Conservation (phyloP, 2,797 vertebrate genomes). For the Petrocephalus schoutedeni region DNA sequence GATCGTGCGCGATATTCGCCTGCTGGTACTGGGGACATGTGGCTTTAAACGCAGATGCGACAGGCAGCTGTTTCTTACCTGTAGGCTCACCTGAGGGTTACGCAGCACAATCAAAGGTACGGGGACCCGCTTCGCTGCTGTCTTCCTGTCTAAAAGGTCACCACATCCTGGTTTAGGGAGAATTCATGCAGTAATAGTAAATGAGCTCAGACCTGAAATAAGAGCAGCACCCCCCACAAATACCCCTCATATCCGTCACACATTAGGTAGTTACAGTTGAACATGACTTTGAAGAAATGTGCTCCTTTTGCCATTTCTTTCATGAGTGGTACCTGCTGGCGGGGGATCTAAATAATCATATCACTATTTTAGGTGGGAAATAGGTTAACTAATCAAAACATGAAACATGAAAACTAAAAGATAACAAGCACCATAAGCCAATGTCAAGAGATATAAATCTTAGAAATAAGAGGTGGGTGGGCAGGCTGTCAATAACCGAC, state of each 20-base stretch:
- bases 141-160: not conserved
- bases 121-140: not conserved
- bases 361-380: not conserved
- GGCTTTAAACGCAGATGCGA: not conserved
- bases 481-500: not conserved
- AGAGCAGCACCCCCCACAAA: not conserved
- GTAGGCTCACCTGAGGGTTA: not conserved
- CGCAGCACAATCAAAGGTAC: not conserved
- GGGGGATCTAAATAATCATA: not conserved
- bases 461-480: not conserved
- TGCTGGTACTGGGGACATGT: not conserved
- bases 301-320: not conserved
- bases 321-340: not conserved
- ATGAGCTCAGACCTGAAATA: not conserved
- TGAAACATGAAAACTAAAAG: not conserved
- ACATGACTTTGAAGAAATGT: not conserved
- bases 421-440: not conserved
- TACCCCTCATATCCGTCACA: not conserved
- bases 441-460: not conserved
- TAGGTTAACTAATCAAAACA: not conserved
- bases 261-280: not conserved
- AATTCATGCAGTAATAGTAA: not conserved
- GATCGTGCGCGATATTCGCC: not conserved
- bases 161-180: not conserved
- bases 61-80: not conserved